Percentiles rank a stretch among this genome's conserved stretches.
phyloP scores from a whole-genome alignment of 2,888 invertebrate species.

The Nephrotoma guestfalica region DNA sequence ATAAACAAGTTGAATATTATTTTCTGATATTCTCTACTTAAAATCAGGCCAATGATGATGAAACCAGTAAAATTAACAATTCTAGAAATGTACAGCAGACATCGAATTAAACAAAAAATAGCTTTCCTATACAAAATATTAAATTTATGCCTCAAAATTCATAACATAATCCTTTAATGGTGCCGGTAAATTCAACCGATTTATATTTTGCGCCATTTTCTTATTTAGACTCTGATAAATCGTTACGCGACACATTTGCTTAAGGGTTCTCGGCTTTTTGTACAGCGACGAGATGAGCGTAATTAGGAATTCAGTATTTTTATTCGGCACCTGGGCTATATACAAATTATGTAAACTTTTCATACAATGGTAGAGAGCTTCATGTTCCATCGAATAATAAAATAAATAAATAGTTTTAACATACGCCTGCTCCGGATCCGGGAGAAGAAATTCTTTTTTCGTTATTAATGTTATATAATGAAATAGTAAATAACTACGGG shows the following conservation, averaged over 20 bases:
- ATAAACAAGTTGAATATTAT: too few relatives aligned
- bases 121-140: background rate
- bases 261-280: constrained; percentile 51
- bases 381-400: constrained; percentile 52
- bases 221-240: constrained; percentile 52
- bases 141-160: constrained; percentile 40
- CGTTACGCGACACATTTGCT: constrained; percentile 52
- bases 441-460: constrained; percentile 45
- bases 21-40: too few relatives aligned
- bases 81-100: background rate
- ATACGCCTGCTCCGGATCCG: constrained; percentile 46
- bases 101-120: background rate
- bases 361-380: constrained; percentile 50
- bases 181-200: constrained; percentile 50
- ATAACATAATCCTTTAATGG: constrained; percentile 53
- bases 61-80: too few relatives aligned
- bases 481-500: constrained; percentile 41
- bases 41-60: too few relatives aligned
- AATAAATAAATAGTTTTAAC: constrained; percentile 50
- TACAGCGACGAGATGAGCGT: constrained; percentile 46
- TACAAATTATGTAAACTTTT: constrained; percentile 49
- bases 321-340: constrained; percentile 45
- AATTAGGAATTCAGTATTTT: constrained; percentile 46
- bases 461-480: constrained; percentile 57
- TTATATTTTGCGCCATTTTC: constrained; percentile 47